These are phyloP conservation scores for Sinocyclocheilus anophthalmus DNA, from an alignment of 2,113 vertebrate species.

Conservation along the genomic window DNA sequence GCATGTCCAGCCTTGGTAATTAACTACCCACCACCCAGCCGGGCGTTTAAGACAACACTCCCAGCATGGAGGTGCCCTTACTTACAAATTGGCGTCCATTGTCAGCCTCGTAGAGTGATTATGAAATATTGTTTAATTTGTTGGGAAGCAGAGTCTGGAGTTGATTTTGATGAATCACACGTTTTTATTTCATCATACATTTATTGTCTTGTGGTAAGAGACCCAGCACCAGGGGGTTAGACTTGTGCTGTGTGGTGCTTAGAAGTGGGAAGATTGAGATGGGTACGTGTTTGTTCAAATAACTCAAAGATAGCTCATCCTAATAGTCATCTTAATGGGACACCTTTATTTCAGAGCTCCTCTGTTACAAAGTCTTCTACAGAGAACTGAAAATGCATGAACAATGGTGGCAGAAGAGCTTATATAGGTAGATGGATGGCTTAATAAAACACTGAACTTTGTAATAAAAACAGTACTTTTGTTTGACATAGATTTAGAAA, in stretches of 20 bases:
- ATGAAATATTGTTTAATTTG: slow-evolving; percentile 92
- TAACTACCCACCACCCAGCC: slow-evolving; percentile 76
- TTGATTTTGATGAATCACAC: slow-evolving; percentile 85
- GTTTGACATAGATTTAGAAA: neutral
- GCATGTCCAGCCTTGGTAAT: slow-evolving; percentile 93
- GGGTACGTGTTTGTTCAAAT: slow-evolving; percentile 24
- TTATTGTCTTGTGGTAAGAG: slow-evolving; percentile 78
- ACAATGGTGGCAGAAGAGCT: neutral
- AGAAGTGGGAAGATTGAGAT: slow-evolving; percentile 42
- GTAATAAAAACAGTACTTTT: neutral
- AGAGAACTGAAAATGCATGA: neutral
- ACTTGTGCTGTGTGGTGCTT: slow-evolving; percentile 22
- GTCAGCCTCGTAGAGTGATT: slow-evolving; percentile 85
- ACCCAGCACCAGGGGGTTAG: slow-evolving; percentile 42
- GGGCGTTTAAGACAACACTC: slow-evolving; percentile 72
- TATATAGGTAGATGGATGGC: neutral
- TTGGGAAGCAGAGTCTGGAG: slow-evolving; percentile 75
- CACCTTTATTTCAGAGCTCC: slow-evolving; percentile 6
- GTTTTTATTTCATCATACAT: slow-evolving; percentile 82
- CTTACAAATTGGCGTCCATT: slow-evolving; percentile 85
- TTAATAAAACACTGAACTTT: neutral
- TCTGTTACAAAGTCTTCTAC: neutral
- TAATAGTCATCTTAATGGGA: slow-evolving; percentile 13
- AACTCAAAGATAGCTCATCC: neutral
- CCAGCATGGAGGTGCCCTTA: slow-evolving; percentile 82